Base-by-base conservation (phyloP, 1,140 invertebrate genomes). In the Vanessa tameamea region DNA sequence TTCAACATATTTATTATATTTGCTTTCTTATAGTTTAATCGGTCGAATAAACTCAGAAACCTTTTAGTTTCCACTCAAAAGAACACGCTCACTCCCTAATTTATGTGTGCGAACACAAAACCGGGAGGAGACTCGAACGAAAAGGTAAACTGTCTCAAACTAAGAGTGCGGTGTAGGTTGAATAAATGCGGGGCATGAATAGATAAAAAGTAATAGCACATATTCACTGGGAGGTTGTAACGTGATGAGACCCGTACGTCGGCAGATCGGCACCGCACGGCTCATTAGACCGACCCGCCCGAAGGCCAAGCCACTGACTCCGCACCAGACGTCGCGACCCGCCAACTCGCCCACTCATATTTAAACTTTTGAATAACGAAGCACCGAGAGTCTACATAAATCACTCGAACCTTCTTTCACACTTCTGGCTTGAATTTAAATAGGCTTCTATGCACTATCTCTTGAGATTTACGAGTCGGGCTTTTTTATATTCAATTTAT, bases 361-460 rank as follows among this genome's bases (percentile, higher is more conserved):
- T 89, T 86, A 88, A 88, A 89, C 84, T 91, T 88, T 87, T 81
- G 80, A 87, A 85, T 83, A 73, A 82, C 78, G 73, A 71, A 67
- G 64, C 51, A 71, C 72, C 80, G 76, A 65, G 77, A 79, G 74
- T 78, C 75, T 69, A 76, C 81, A 90, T 90, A 89, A 90, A 90
- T 92, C 87, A 89, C 78, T 65, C 63, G 59, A 75, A 76, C 82
- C 81, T 87, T 88, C 81, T 82, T 88, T 87, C 83, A 86, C 86
- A 88, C 84, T 82, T 87, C 87, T 83, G 81, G 78, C 80, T 80
- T 77, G 83, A 89, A 88, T 90, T 90, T 89, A 87, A 89, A 88
- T 87, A 86, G 82, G 77, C 76, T 79, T 78, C 79, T 82, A 81
- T 82, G 81, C 81, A 81, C 83, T 81, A 87, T 85, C 83, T 84